phyloP scores from a whole-genome alignment of 2,888 invertebrate genomes.

The Orthonychiurus folsomi region DNA sequence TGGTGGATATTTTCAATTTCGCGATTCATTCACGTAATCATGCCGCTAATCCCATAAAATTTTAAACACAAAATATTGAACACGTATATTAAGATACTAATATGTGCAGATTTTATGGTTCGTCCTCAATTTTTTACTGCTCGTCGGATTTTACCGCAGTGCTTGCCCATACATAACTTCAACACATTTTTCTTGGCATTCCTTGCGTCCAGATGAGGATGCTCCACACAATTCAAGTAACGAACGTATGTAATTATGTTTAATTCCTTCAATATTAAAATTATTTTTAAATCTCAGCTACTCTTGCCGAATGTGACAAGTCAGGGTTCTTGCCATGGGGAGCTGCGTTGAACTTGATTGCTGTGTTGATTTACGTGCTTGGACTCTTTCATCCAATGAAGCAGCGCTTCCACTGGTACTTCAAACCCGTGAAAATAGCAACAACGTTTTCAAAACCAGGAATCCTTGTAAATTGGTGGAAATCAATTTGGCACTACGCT shows the following conservation, averaged over 20 bases:
- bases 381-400: constrained; percentile 8
- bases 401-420: constrained; percentile 7
- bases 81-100: neutral
- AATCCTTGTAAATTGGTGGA: neutral
- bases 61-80: neutral
- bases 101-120: constrained; percentile 12
- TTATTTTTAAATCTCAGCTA: too few species aligned
- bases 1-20: constrained; percentile 8
- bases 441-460: neutral
- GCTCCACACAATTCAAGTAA: too few species aligned
- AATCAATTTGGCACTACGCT: neutral
- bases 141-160: constrained; percentile 6
- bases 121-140: constrained; percentile 6
- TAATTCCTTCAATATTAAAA: too few species aligned
- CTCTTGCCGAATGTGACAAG: constrained; percentile 4
- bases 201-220: constrained; percentile 5
- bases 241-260: too few species aligned
- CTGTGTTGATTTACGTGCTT: neutral
- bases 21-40: constrained; percentile 10
- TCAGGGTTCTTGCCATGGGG: neutral
- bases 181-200: constrained; percentile 7
- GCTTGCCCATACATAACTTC: constrained; percentile 10
- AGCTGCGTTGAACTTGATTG: constrained; percentile 2
- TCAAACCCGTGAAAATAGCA: constrained; percentile 6
- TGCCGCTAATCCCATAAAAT: neutral